phyloP scores from a whole-genome alignment of 2,888 invertebrate species.

The Eumacrocentrus americanus region DNA sequence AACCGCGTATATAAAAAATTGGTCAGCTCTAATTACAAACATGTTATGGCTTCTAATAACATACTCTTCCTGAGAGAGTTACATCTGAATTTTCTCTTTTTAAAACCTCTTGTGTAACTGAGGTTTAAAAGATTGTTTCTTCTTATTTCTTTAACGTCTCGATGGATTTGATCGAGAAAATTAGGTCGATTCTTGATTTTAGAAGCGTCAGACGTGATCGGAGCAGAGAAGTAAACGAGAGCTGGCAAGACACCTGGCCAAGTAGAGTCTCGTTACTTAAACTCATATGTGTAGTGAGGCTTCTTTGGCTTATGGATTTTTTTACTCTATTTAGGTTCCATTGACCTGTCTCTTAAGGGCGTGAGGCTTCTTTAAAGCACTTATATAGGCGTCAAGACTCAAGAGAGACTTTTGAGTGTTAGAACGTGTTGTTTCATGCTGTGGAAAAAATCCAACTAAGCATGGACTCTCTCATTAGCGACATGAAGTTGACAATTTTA shows the following conservation, averaged over 20 bases:
- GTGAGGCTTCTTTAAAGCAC: constrained; percentile 19
- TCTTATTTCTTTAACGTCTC: neutral
- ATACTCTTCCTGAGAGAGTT: neutral
- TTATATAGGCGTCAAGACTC: no score
- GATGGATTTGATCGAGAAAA: neutral
- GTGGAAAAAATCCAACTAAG: neutral
- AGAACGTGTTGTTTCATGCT: no score
- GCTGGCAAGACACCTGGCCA: neutral
- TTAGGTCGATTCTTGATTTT: neutral
- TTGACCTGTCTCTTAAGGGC: constrained; percentile 19
- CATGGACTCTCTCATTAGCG: neutral
- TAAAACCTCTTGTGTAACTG: neutral
- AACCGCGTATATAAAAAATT: no score
- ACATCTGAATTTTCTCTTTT: neutral
- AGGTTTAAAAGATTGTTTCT: neutral
- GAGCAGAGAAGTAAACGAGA: neutral
- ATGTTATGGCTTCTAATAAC: neutral
- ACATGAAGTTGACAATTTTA: constrained; percentile 13
- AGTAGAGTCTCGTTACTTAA: neutral
- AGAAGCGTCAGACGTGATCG: neutral
- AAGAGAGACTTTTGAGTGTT: no score
- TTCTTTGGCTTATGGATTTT: constrained; percentile 15
- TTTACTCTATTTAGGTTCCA: constrained; percentile 23
- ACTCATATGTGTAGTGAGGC: no score
- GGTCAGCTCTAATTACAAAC: no score